Evolutionary conservation across 2,888 invertebrate species (phyloP).

Genomic region (Hermaeophaga mercurialis): DNA sequence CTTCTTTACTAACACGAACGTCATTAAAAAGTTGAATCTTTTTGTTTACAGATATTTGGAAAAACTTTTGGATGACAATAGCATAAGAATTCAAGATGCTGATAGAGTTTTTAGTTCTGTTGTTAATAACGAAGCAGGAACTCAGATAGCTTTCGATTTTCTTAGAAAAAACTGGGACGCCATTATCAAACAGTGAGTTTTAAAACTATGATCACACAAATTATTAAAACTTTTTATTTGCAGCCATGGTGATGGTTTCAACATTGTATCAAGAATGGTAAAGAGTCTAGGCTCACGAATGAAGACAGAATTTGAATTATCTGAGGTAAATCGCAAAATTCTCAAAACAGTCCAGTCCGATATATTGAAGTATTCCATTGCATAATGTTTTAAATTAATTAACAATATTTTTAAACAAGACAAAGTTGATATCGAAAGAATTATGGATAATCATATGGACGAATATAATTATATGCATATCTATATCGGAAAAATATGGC

Average conservation of each 20-base stretch:
- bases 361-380: too few relatives aligned
- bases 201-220: background rate
- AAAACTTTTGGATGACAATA: slow-evolving; percentile 51
- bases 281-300: slow-evolving; percentile 60
- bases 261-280: slow-evolving; percentile 61
- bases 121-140: slow-evolving; percentile 64
- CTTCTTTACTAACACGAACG: slow-evolving; percentile 28
- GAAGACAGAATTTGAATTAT: slow-evolving; percentile 58
- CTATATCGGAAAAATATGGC: too few relatives aligned
- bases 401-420: too few relatives aligned
- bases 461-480: too few relatives aligned
- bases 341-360: too few relatives aligned
- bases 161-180: slow-evolving; percentile 60
- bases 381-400: too few relatives aligned
- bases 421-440: too few relatives aligned
- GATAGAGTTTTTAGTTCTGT: slow-evolving; percentile 63
- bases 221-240: slow-evolving; percentile 27
- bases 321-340: slow-evolving; percentile 46
- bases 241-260: slow-evolving; percentile 64
- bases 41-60: slow-evolving; percentile 50
- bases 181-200: slow-evolving; percentile 56
- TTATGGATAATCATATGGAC: too few relatives aligned
- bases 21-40: slow-evolving; percentile 40
- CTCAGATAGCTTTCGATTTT: slow-evolving; percentile 66
- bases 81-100: slow-evolving; percentile 68